Percentiles rank a stretch among this genome's conserved stretches.
phyloP scores from a whole-genome alignment of 2,113 vertebrate genomes.

The Chunga burmeisteri region DNA sequence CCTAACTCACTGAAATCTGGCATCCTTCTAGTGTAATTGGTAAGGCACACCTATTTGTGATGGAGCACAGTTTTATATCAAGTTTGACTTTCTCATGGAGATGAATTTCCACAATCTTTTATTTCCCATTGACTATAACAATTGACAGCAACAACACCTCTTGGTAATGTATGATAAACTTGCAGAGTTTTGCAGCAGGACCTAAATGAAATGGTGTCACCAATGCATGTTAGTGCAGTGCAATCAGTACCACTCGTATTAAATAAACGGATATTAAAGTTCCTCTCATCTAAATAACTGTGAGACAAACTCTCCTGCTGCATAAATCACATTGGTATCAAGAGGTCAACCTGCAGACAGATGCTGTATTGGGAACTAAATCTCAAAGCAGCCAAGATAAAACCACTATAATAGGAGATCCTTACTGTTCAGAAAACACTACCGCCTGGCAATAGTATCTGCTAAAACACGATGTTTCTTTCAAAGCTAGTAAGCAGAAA shows the following conservation, averaged over 20 bases:
- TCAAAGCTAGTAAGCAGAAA: slow-evolving; percentile 44
- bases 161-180: accelerated
- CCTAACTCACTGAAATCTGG: background rate
- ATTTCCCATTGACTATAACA: background rate
- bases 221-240: background rate
- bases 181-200: background rate
- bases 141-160: background rate
- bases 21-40: background rate
- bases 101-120: background rate
- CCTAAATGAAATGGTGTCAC: background rate
- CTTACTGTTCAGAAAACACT: background rate
- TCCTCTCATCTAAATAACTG: background rate
- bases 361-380: background rate
- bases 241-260: background rate
- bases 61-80: background rate
- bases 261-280: background rate
- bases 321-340: background rate
- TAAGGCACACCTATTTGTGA: background rate
- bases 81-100: background rate
- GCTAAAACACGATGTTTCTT: slow-evolving; percentile 6
- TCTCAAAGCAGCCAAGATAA: background rate
- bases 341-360: background rate
- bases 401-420: background rate
- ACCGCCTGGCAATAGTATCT: background rate
- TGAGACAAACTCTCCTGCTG: background rate